Base-by-base conservation (phyloP, 2,888 invertebrate genomes). In the Polyommatus icarus region DNA sequence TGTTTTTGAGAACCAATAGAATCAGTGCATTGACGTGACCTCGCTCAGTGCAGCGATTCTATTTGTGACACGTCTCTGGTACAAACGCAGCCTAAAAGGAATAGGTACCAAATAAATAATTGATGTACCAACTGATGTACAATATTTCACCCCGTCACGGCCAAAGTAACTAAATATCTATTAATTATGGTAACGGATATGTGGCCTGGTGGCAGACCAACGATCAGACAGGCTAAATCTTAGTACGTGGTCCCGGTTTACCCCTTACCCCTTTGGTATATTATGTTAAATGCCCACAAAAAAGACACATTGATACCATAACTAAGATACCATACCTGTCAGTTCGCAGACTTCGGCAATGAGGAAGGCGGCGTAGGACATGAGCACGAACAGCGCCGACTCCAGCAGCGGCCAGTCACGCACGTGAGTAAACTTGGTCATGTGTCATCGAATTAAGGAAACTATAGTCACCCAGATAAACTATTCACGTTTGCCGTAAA, bases 301-400 rank as follows among this genome's bases (percentile, higher is more conserved):
- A 54, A 54, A 18, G 18, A 46, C 10, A 46, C 10, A 46, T 54
- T 54, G 4, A 54, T 54, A 54, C 5, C 18, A 3, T 18, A 61
- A 73, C 24, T 18, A 75, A 2, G 1, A 18, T 46, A 18, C 29
- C 24, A 15, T 91, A 98, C 98, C 99, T 84, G 99, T 99, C n/a
- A 99, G 94, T 89, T 98, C 98, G 76, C 98, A 96, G 75, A 98
- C 98, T 95, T 99, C 99, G 0, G 99, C 99, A 82, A 99, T 97
- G 79, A 99, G 96, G 92, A 99, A 99, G 71, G 99, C 98, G 84
- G 98, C 97, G 89, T 99, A 99, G 0, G 99, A 99, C 98, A 99
- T 99, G 78, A 99, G 96, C 77, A 99, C 98, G 92, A 99, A 99
- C 71, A 99, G 95, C 0, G 99, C 98, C 0, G 99, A 98, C 90